Conservation (phyloP, 2,797 vertebrate genomes). For the Macroramphosus scolopax region DNA sequence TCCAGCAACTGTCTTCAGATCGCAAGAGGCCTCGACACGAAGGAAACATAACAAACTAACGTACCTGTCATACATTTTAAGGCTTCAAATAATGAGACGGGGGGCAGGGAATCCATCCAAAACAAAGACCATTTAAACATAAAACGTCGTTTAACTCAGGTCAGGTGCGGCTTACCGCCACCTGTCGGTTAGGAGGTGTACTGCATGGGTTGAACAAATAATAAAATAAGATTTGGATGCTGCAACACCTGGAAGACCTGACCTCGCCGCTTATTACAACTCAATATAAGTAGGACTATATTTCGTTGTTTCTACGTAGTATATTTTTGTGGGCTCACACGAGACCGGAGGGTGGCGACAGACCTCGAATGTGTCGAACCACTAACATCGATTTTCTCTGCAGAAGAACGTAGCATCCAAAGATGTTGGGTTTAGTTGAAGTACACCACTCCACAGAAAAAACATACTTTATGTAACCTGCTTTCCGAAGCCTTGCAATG, state of each 20-base stretch:
- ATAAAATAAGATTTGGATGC: too few relatives aligned
- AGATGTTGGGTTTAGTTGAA: neutral
- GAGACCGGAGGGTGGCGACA: conserved; percentile 4
- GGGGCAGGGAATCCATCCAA: conserved; percentile 40
- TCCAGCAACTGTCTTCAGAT: neutral
- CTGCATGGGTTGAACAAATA: accelerated
- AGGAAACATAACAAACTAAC: conserved; percentile 32
- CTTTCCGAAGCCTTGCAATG: neutral
- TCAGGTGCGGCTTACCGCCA: conserved; percentile 27
- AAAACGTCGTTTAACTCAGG: conserved; percentile 1
- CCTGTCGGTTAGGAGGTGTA: conserved; percentile 20
- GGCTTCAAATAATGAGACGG: conserved; percentile 38
- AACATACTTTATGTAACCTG: neutral
- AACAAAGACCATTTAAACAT: conserved; percentile 75
- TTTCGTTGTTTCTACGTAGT: too few relatives aligned
- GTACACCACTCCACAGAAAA: neutral
- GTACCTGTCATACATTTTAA: conserved; percentile 73
- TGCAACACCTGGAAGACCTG: too few relatives aligned
- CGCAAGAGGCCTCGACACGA: neutral
- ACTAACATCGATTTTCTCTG: neutral
- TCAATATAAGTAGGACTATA: too few relatives aligned
- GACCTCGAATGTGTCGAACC: accelerated
- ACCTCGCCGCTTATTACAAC: too few relatives aligned
- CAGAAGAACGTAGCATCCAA: conserved; percentile 24
- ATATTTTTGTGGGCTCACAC: too few relatives aligned